Base-by-base conservation (phyloP, 2,797 vertebrate genomes). In the Meriones psammophilus region DNA sequence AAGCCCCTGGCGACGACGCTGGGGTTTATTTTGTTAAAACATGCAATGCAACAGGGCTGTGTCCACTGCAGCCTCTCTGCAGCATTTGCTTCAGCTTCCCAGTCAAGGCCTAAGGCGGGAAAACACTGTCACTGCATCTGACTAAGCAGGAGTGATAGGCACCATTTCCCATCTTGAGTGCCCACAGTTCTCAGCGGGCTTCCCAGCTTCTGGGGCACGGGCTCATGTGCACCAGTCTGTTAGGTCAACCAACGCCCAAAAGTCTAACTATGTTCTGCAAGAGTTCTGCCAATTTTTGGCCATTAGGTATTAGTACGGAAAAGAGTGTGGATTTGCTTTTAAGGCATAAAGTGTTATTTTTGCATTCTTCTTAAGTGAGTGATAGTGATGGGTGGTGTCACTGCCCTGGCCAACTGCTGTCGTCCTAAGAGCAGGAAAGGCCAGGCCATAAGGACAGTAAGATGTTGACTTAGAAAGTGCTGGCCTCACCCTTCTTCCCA, bases 281-380 rank as follows among this genome's bases (percentile, higher is more conserved):
- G 83, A 90, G 64, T 39, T 79, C 89, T 66, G 24, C 42, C 87
- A 92, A 42, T 85, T 64, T 60, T 88, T 73, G 50, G 68, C 50
- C 94, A 68, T 74, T 26, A 74, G 85, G 54, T 66, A 92, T 64
- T 50, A 56, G 14, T 42, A 85, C 42, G 81, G 73, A 79, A 42
- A 58, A 69, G 68, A 33, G 81, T 84, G 7, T 80, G 46, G 78
- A 94, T 88, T 50, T 66, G 83, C 58, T 85, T 96, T 68, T 46
- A 50, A 83, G 33, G 76, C 74, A 79, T 54, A 39, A 85, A 92
- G 58, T 78, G 22, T 64, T 87, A 81, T 36, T 85, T 95, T 33
- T 83, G 26, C 54, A 89, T 89, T 88, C 58, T 88, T 91, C 39
- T 58, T 28, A 54, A 58, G 18, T 54, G 62, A 95, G 56, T 50